Evolutionary conservation across 37 sponge, comb jelly and placozoan genomes (phyloP), one percentile per base, ranked within the genome.

Genomic region (Axinella damicornis): DNA sequence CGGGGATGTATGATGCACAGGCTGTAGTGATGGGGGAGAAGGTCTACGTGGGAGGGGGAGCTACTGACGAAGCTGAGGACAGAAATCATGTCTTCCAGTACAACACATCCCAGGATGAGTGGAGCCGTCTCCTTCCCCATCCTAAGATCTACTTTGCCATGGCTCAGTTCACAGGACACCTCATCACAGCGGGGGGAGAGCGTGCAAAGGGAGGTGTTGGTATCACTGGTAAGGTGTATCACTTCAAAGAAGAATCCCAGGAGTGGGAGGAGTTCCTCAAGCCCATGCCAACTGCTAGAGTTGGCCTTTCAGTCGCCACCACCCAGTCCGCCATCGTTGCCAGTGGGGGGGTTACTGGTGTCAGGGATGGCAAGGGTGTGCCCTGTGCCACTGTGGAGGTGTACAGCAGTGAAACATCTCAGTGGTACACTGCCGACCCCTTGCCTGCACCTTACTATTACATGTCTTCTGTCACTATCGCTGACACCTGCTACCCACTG

Each of bases 381-480:
- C 35, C 57, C 54, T 85, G 77, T 24, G 55, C 39, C 70, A 39
- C 69, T 20, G 85, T 85, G 28, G 85, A 85, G 59, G 57, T 85
- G 69, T 85, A 69, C 38, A 57, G 61, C 38, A 20, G 38, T 22
- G 68, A 76, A 37, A 57, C 31, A 28, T 39, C 56, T 39, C 85
- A 85, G 85, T 85, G 85, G 85, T 77, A 85, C 30, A 21, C 19
- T 32, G 85, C 85, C 2, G 85, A 76, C 41, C 69, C 85, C 59
- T 77, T 85, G 58, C 85, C 85, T 36, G 27, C 76, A 21, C 69
- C 85, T 30, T 76, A 69, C 58, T 76, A 33, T 0, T 70, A 70
- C 9, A 85, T 85, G 85, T 69, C 76, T 15, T 77, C 22, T 56
- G 54, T 69, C 58, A 69, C 28, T 39, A 77, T 85, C 30, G 58